Conservation (phyloP, 1,140 invertebrate genomes). For the Pseudomyrmex cubaensis region DNA sequence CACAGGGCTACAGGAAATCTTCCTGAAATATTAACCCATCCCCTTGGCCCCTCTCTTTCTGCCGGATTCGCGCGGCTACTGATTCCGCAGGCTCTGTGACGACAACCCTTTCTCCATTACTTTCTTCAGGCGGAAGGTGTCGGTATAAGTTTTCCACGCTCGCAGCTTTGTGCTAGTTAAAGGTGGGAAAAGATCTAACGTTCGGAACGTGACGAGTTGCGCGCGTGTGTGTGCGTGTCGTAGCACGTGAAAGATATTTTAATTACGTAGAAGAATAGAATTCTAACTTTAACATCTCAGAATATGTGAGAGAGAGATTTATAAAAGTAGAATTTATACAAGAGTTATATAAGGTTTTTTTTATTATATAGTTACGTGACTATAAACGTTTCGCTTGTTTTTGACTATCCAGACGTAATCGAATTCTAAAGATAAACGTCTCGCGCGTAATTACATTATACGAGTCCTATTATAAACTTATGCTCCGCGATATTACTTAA, state of each 20-base stretch:
- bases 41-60: slow-evolving; percentile 25
- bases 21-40: slow-evolving; percentile 66
- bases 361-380: too few relatives aligned
- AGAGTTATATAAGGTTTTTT: too few relatives aligned
- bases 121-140: slow-evolving; percentile 47
- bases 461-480: neutral
- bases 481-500: neutral
- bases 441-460: too few relatives aligned
- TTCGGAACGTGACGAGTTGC: neutral
- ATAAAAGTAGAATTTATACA: too few relatives aligned
- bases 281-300: neutral
- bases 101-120: slow-evolving; percentile 52
- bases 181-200: neutral
- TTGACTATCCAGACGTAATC: neutral
- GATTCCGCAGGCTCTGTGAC: slow-evolving; percentile 45
- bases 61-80: slow-evolving; percentile 23
- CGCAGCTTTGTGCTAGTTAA: slow-evolving; percentile 28
- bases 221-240: neutral
- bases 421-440: slow-evolving; percentile 2
- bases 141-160: slow-evolving; percentile 26
- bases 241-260: neutral
- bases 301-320: neutral
- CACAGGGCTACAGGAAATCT: slow-evolving; percentile 57
- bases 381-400: slow-evolving; percentile 1
- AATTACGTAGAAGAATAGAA: slow-evolving; percentile 8